A percentile compares a stretch with the other conserved stretches of the same genome.
Evolutionary conservation across 2,888 invertebrate species (phyloP).

Genomic region (Drosophila fungiperda): DNA sequence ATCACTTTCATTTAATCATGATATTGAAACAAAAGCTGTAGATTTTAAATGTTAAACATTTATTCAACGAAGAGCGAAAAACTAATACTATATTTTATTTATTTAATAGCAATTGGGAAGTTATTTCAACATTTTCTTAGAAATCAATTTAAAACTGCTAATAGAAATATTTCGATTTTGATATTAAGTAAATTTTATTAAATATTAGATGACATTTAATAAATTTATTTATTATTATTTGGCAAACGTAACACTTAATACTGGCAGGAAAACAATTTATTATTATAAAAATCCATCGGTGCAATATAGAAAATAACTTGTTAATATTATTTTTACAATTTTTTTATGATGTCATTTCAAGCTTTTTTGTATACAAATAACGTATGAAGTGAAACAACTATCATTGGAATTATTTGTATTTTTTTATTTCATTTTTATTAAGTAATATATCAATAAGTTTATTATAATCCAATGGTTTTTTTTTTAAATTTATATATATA

Average conservation of each 20-base stretch:
- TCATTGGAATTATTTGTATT: neutral
- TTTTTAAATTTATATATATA: neutral
- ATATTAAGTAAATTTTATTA: neutral
- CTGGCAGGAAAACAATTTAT: neutral
- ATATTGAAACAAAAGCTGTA: neutral
- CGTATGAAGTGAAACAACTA: too few species aligned
- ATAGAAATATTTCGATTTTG: neutral
- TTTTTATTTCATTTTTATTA: neutral
- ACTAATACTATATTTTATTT: neutral
- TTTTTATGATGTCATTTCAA: neutral
- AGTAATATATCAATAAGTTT: conserved; percentile 3
- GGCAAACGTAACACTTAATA: neutral
- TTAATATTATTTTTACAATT: neutral
- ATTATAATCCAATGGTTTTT: neutral
- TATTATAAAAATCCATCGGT: neutral
- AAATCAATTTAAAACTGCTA: neutral
- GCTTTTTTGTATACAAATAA: neutral
- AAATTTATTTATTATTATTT: neutral
- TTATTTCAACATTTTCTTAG: neutral
- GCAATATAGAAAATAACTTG: neutral
- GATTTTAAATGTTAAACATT: neutral
- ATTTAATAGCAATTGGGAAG: neutral
- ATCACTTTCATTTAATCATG: neutral
- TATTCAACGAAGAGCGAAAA: neutral
- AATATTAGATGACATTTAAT: neutral